phyloP scores from a whole-genome alignment of 2,113 vertebrate species.

The Bos javanicus region DNA sequence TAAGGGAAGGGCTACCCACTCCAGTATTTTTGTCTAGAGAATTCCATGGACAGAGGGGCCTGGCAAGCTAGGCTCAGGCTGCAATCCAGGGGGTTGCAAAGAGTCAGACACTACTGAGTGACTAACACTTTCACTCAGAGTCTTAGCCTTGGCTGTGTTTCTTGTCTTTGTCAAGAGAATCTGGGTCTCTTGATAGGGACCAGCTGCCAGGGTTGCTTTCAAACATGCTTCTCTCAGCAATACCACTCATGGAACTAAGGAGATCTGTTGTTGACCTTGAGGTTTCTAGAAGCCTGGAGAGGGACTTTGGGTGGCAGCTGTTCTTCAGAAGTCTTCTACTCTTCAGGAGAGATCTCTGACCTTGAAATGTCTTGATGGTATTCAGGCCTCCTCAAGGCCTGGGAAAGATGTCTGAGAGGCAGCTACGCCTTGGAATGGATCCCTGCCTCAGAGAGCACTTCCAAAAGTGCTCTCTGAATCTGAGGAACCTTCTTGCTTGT shows the following conservation, averaged over 20 bases:
- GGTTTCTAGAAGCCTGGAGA: neutral
- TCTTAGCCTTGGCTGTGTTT: neutral
- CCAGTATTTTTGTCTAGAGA: neutral
- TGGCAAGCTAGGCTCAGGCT: neutral
- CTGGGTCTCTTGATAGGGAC: neutral
- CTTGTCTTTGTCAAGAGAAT: slow-evolving; percentile 41
- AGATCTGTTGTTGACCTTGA: neutral
- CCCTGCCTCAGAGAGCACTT: neutral
- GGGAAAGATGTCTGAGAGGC: neutral
- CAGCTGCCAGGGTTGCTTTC: neutral
- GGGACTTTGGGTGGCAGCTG: neutral
- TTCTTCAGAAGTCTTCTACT: neutral
- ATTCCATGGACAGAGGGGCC: neutral
- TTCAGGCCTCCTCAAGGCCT: neutral
- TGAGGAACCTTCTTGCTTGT: neutral
- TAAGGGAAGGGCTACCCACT: neutral
- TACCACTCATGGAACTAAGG: neutral
- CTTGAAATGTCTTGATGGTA: neutral
- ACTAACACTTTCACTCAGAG: neutral
- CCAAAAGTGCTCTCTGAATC: neutral
- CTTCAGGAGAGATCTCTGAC: neutral
- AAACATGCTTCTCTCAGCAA: neutral
- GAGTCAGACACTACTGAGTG: neutral
- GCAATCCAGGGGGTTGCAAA: neutral
- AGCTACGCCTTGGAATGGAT: neutral